Base-by-base conservation (phyloP, 2,113 vertebrate species). In the Ptyas mucosa region DNA sequence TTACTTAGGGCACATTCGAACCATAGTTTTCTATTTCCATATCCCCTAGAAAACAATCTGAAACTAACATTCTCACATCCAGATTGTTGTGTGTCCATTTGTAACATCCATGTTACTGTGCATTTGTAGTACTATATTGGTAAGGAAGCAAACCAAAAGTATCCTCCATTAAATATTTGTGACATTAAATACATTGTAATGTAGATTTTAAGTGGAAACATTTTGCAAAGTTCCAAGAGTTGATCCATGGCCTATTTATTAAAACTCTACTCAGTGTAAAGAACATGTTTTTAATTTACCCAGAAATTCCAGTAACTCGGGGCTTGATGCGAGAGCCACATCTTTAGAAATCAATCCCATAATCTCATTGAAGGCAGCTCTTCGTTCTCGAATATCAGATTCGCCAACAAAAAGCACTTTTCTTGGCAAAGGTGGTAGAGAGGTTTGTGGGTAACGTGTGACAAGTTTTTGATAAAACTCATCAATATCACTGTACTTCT, bases 401-500 rank as follows among this genome's bases (percentile, higher is more conserved):
- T 99, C 98, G 2, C 98, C 97, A 4, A 98, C 98, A 0, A 99
- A 98, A 87, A 99, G 96, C 58, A 98, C 97, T 96, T 98, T 98
- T 85, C 98, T 97, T 39, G 98, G 98, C 92, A 98, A 97, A 0
- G 96, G 95, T 0, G 98, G 98, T 64, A 99, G 96, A 91, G 96
- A 93, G 90, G 95, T 89, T 1, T 87, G 92, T 1, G 98, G 96
- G 21, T 98, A 98, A 2, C 89, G 96, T 4, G 95, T 93, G 0
- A 87, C 87, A 93, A 99, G 96, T 34, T 95, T 98, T 93, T 97
- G 97, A 96, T 98, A 98, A 53, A 98, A 97, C 90, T 98, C 98
- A 85, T 98, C 98, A 0, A 99, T 98, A 94, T 99, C 98, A 0
- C 98, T 99, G 97, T 98, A 99, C 95, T 98, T 98, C 94, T 98